Conservation (phyloP, 2,797 vertebrate species). For the Chelon auratus region DNA sequence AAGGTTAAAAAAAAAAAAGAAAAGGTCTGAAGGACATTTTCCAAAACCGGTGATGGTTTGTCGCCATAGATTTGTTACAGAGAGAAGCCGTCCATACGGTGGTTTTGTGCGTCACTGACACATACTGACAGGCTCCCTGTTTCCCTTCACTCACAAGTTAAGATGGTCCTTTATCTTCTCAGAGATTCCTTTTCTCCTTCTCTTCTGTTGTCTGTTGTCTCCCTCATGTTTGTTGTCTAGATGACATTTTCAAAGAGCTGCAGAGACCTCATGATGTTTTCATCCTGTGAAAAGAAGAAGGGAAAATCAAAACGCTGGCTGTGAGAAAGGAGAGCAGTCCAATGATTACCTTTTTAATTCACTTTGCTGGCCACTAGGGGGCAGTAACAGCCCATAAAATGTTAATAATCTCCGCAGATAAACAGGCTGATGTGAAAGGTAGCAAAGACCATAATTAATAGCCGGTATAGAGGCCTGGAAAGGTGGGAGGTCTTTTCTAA, state of each 20-base stretch:
- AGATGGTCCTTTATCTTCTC: conserved; percentile 28
- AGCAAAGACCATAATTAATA: conserved; percentile 49
- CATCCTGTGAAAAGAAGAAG: conserved; percentile 87
- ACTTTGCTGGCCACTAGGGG: conserved; percentile 64
- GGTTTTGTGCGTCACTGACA: conserved; percentile 41
- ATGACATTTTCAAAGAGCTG: conserved; percentile 99
- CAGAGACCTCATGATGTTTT: conserved; percentile 99
- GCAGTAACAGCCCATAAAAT: conserved; percentile 48
- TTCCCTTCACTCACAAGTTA: conserved; percentile 15
- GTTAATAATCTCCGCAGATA: conserved; percentile 8
- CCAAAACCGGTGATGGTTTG: conserved; percentile 40
- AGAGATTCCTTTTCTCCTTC: conserved; percentile 7
- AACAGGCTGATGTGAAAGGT: conserved; percentile 28
- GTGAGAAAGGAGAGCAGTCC: conserved; percentile 27
- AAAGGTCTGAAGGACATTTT: conserved; percentile 42
- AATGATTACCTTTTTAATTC: conserved; percentile 49
- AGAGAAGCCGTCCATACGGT: conserved; percentile 40
- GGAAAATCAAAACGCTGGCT: conserved; percentile 29
- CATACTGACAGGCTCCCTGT: conserved; percentile 43
- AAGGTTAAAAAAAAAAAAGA: conserved; percentile 30
- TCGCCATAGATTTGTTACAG: conserved; percentile 45
- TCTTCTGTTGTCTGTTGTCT: conserved; percentile 13
- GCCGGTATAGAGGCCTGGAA: conserved; percentile 3
- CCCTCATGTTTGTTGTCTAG: conserved; percentile 74
- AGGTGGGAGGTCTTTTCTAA: conserved; percentile 1